Base-by-base conservation (phyloP, 1,140 invertebrate species). In the Drosophila sucinea region DNA sequence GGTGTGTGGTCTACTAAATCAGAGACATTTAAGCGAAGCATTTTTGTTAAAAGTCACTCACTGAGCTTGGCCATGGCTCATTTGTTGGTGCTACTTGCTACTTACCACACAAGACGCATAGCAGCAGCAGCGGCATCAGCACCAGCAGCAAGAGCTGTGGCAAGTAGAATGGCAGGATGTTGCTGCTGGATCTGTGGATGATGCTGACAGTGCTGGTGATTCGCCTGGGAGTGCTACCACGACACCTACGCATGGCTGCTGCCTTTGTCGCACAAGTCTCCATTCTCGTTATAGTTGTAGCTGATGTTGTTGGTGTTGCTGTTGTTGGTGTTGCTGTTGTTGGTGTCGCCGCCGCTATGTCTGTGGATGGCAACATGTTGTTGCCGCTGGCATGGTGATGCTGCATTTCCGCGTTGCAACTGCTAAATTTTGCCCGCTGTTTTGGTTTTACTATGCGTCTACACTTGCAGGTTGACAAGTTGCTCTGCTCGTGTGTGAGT, bases 11-110 rank as follows among this genome's bases (percentile, higher is more conserved):
- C 60, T 57, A 74, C 73, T 87, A 87, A 84, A 83, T 89, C 83
- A 86, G 76, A 87, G 69, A 83, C 83, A 79, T 83, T 86, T 86
- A 89, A 86, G 77, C 84, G 84, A 70, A 81, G 84, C 73, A 81
- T 89, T 86, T 58, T 89, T 79, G 77, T 71, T 72, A 86, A 87
- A 87, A 86, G 79, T 87, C 83, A 89, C 70, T 87, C 70, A 71
- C 67, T 80, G 77, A 69, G 57, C 77, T 77, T 63, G 57, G 44
- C 68, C 65, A 86, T 78, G 80, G 75, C 82, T 76, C 81, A 85
- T 85, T 85, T 75, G 77, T 41, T 69, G 57, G 23, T 27, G 23
- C 47, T 27, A 7, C 47, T 33, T 57, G 62, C 57, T 77, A 86
- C 83, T 86, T 89, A 86, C 83, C 83, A 62, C 76, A 83, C 51